Evolutionary conservation across 1,140 invertebrate species (phyloP), one percentile per base, ranked within the genome.

Genomic region (Eriosoma lanigerum): DNA sequence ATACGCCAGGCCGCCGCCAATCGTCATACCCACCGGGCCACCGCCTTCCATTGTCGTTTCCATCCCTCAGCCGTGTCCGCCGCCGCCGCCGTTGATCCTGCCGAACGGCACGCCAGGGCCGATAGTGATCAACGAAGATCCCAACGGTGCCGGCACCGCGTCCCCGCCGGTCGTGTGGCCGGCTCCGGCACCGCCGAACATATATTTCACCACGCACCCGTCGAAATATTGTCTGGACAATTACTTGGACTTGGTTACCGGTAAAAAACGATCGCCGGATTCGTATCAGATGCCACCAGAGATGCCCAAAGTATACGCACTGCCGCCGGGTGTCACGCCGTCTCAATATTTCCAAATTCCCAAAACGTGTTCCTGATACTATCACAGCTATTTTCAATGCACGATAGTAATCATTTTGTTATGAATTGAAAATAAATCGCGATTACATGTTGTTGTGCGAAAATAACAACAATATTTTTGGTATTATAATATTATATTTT

Each of bases 21-120:
- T 76, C n/a, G 24, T 76, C 21, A 8, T 76, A 19, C 73, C 54
- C 1, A 17, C 73, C 15, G 73, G 73, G 17, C 73, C 73, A 0
- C 52, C 73, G 9, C 73, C n/a, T 8, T 70, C 66, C n/a, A 76
- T 76, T n/a, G 56, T 76, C 15, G 56, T 76, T 15, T 76, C 73
- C n/a, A 60, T 76, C 26, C 73, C 73, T 0, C 26, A 15, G 13
- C 73, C n/a, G 12, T 29, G 17, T 8, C 50, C 38, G 1, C 13
- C 54, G 8, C 73, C 73, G 2, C 56, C 73, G 6, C 56, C 73
- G 9, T 12, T 48, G 13, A 76, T 60, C 54, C 10, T 46, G 32
- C 73, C 73, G 8, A 19, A 76, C 8, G 21, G 29, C 2, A n/a
- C 17, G 1, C 73, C 73, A 15, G 72, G 72, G 0, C 64, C 64